Base-by-base conservation (phyloP, 2,797 vertebrate genomes). In the Sebastes flavidus region DNA sequence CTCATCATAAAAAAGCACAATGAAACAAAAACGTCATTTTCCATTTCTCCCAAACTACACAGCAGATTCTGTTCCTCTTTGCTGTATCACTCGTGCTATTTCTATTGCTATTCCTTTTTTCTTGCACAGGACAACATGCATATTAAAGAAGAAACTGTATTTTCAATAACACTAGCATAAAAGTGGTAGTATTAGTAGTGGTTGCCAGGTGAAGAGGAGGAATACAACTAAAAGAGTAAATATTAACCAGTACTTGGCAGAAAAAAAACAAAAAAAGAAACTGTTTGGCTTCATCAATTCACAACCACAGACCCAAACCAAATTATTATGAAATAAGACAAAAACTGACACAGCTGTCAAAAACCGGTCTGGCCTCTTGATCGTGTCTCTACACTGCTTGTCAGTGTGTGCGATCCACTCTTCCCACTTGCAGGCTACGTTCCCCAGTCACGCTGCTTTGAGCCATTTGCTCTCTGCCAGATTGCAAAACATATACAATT, bases 1-100 rank as follows among this genome's bases (percentile, higher is more conserved):
- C 79, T 87, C 81, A 59, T 87, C 49, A 32, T 72, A 68, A 78
- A 60, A 77, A 77, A 55, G 22, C 9, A 71, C 59, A 72, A 75
- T 24, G 54, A 61, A 38, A 61, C n/a, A 65, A 55, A 65, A 60
- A 46, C 11, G 4, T 38, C 0, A 38, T 60, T 81, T 72, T 42
- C 13, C 6, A 61, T 49, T 77, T 38, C 16, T 5, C 5, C 30
- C 4, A 36, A 70, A 67, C 18, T 20, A 4, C 52, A 49, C 5
- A 38, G 46, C 16, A 56, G 2, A 20, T 56, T 63, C 32, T 56
- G 18, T n/a, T 56, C 24, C 14, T 58, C 9, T 62, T 29, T 49
- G 10, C 60, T 32, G 32, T 2, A 12, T 38, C 46, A 11, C 25
- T 68, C 4, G 1, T 1, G 14, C 29, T 32, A 9, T 30, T 46